Base-by-base conservation (phyloP, 1,140 invertebrate genomes). In the Steinernema feltiae region DNA sequence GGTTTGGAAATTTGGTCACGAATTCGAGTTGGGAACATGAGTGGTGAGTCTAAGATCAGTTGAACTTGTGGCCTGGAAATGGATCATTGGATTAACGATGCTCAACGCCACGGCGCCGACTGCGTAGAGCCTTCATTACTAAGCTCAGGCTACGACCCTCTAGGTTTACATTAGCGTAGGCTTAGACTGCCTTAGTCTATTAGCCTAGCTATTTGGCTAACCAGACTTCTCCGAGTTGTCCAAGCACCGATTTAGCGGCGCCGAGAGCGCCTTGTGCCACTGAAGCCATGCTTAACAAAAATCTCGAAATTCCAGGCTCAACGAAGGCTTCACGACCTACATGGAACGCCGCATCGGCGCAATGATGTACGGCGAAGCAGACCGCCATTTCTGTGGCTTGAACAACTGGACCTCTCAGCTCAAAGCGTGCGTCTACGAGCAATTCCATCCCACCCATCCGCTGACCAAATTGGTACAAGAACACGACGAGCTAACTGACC, bases 381-480 rank as follows among this genome's bases (percentile, higher is more conserved):
- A 63, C 53, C 53, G 53, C 7, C 53, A 63, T 3, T 63, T 63
- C 53, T 63, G 53, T 27, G 53, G 53, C 53, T 27, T 63, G 53
- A 12, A 63, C 12, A 27, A 15, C 53, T 63, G 53, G 53, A n/a
- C 53, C 7, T 63, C 53, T 27, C 53, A 63, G 24, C 53, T 63
- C 53, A 63, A n/a, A 63, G 15, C 24, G 7, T 3, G 7, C 53
- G 78, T 79, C 2, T 73, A 78, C 69, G 78, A 79, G 41, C 78
- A 79, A 71, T 88, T 89, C 0, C 91, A 90, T 87, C 90, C 79
- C 0, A 78, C 73, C 41, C 83, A 84, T 63, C 75, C 79, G 80
- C 92, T 90, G 41, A 95, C 94, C 0, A 90, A 90, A 74, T 88
- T 97, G 30, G 91, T 96, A 21, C 90, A 92, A 0, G 90, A 93